Evolutionary conservation across 2,888 invertebrate genomes (phyloP), one percentile per base, ranked within the genome.

Genomic region (Drosophila paranaensis): DNA sequence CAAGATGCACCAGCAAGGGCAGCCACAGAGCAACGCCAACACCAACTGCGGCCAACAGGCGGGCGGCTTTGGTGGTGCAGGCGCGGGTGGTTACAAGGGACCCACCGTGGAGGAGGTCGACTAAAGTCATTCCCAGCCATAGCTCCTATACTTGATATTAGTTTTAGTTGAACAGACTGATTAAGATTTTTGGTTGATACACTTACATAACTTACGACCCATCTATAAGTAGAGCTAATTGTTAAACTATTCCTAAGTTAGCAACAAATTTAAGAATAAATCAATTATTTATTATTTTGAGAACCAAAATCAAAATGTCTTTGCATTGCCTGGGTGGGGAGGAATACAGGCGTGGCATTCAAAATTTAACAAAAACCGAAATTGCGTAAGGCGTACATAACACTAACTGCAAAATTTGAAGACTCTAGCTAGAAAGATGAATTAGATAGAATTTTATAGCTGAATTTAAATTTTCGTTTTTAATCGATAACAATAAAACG

Each of bases 41-140:
- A 46, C 65, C 46, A 79, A 74, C 51, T 90, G 88, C 55, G 88
- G 89, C 93, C 90, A 96, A 95, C 93, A 94, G 93, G 35, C 92
- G 94, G 84, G 16, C 43, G 20, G 43, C 11, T 45, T 45, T 20
- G 43, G 43, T 13, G 20, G 43, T 45, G 43, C 43, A 13, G 20
- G 20, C 11, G 11, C 43, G 20, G 20, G 43, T 35, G 11, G 11
- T 6, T 45, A 25, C 56, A 90, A 95, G 2, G 90, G 92, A 14
- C 92, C 91, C 58, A 91, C 91, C 0, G 90, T 91, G 10, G 91
- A 91, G 66, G 91, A 91, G 77, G 91, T 90, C 2, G 92, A 91
- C 68, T 92, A 91, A 89, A 48, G 11, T 9, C 8, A 43, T 55
- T 63, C 60, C 33, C 45, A 48, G 11, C 25, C n/a, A 51, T 35